Percentiles rank a stretch among this genome's conserved stretches.
Conservation (phyloP, 2,888 invertebrate genomes). For the Dinocampus coccinellae region DNA sequence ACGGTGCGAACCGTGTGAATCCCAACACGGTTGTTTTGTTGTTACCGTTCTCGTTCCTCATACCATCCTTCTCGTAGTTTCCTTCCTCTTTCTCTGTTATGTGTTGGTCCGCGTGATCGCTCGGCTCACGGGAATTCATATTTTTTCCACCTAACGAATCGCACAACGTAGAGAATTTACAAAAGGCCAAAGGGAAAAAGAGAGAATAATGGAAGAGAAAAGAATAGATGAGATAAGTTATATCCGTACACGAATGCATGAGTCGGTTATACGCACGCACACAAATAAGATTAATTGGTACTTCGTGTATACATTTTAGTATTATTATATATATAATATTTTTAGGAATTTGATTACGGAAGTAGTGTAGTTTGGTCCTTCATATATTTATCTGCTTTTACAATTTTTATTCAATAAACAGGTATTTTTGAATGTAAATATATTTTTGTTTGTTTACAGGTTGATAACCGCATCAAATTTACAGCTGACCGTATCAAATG, state of each 20-base stretch:
- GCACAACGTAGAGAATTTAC: slow-evolving; percentile 6
- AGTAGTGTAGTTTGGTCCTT: too few species aligned
- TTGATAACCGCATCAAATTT: slow-evolving; percentile 34
- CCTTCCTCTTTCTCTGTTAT: slow-evolving; percentile 41
- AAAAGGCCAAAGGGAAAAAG: neutral
- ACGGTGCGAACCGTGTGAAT: slow-evolving; percentile 59
- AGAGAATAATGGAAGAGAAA: neutral
- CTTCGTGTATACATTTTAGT: neutral
- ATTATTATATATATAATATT: neutral
- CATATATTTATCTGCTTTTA: too few species aligned
- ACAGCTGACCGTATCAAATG: slow-evolving; percentile 60
- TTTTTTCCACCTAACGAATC: slow-evolving; percentile 33
- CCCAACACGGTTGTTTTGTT: slow-evolving; percentile 47
- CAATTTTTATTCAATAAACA: too few species aligned
- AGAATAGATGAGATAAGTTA: too few species aligned
- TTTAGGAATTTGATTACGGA: too few species aligned
- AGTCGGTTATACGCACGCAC: neutral
- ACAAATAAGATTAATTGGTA: neutral
- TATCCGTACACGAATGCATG: neutral
- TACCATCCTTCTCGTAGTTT: slow-evolving; percentile 38
- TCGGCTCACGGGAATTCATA: slow-evolving; percentile 34
- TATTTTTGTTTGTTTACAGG: neutral
- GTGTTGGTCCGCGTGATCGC: slow-evolving; percentile 33
- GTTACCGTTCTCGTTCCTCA: slow-evolving; percentile 50
- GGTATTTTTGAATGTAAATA: too few species aligned